phyloP scores from a whole-genome alignment of 2,888 invertebrate genomes.

The Parnassius mnemosyne region DNA sequence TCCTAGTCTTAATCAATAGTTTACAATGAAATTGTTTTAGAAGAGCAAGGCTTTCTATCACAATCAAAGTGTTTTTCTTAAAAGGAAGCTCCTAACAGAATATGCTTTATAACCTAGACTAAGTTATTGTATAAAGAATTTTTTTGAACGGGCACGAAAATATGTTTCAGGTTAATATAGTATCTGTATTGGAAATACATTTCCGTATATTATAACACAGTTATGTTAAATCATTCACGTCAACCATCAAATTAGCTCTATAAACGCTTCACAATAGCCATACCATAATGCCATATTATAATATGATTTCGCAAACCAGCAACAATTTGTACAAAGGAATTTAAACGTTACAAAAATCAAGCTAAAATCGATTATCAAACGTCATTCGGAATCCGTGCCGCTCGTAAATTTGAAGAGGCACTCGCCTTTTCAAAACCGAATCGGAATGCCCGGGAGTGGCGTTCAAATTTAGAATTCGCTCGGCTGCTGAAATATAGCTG shows the following conservation, averaged over 20 bases:
- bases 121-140: no score
- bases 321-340: conserved; percentile 32
- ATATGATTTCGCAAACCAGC: conserved; percentile 31
- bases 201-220: conserved; percentile 21
- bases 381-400: conserved; percentile 38
- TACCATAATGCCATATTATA: conserved; percentile 27
- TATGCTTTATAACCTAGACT: no score
- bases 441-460: conserved; percentile 53
- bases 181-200: background rate
- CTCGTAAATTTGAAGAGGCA: conserved; percentile 60
- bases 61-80: no score
- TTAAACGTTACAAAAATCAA: conserved; percentile 33
- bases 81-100: no score
- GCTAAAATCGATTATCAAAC: conserved; percentile 43
- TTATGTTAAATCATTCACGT: conserved; percentile 35
- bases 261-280: conserved; percentile 38
- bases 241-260: conserved; percentile 48
- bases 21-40: no score
- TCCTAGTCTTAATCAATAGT: no score
- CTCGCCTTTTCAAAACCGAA: conserved; percentile 62
- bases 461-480: conserved; percentile 62
- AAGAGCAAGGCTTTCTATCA: no score
- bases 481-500: conserved; percentile 48
- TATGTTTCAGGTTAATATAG: no score
- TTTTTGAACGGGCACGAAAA: no score